Conservation (phyloP, 2,797 vertebrate genomes). For the Eleutherodactylus coqui region DNA sequence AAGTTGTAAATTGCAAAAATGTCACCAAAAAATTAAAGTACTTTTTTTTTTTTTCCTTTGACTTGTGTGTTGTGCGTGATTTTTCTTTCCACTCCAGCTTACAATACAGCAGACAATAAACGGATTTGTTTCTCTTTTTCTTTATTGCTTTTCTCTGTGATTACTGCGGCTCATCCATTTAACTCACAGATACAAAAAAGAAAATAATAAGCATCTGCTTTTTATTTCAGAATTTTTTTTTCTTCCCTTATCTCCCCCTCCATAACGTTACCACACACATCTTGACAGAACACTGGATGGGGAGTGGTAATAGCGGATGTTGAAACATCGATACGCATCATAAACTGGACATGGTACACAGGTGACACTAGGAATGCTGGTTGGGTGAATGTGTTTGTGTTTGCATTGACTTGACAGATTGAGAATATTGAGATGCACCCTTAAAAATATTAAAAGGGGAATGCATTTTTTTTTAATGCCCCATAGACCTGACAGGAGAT, state of each 20-base stretch:
- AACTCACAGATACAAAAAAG: slow-evolving; percentile 37
- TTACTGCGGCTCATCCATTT: not conserved
- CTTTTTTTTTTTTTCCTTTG: not conserved
- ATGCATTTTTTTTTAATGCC: not conserved
- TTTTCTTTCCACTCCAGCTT: not conserved
- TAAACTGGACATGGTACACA: slow-evolving; percentile 32
- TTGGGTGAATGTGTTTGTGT: too few relatives aligned
- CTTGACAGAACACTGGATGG: slow-evolving; percentile 41
- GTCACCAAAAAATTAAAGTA: slow-evolving; percentile 20
- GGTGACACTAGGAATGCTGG: not conserved
- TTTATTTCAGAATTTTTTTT: slow-evolving; percentile 48
- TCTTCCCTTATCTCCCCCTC: slow-evolving; percentile 3
- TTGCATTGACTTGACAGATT: not conserved
- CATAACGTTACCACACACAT: slow-evolving; percentile 44
- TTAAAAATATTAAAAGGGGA: too few relatives aligned
- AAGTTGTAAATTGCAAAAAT: slow-evolving; percentile 29
- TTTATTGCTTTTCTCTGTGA: slow-evolving; percentile 59
- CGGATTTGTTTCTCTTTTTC: slow-evolving; percentile 17
- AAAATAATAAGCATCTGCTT: slow-evolving; percentile 29
- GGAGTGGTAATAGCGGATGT: not conserved
- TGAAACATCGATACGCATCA: slow-evolving; percentile 19
- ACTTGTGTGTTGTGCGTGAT: not conserved
- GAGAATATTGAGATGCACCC: too few relatives aligned
- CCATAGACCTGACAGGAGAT: not conserved
- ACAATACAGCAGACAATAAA: not conserved